Evolutionary conservation across 2,888 invertebrate species (phyloP), one percentile per base, ranked within the genome.

Genomic region (Drosophila paucipuncta): DNA sequence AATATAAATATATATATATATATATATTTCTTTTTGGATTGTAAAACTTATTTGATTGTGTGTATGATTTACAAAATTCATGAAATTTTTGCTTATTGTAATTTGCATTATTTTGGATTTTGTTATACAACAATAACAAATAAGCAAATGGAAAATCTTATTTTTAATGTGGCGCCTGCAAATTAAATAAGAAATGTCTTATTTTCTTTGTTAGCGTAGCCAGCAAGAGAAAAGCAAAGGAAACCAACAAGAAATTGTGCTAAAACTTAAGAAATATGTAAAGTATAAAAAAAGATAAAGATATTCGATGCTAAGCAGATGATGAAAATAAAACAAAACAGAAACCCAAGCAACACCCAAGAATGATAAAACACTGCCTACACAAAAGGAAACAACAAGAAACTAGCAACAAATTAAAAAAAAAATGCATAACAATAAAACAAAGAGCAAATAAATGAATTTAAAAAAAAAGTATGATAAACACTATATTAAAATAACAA

Each of bases 361-460:
- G 71, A 80, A 80, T 70, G 78, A 84, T 73, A 71, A 76, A 89
- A 82, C 85, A 85, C 85, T 85, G 85, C 85, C 85, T 89, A 88
- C 66, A 83, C 73, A 64, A 47, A 79, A 72, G 31, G 55, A 70
- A 70, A 61, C 47, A 68, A 77, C 58, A 70, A 63, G 35, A 64
- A 84, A 89, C 87, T 85, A 85, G 85, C 76, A 85, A 89, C 85
- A 85, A 85, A 85, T 87, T 85, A 73, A 72, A 73, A 88, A 9
- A 5, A 22, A 68, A 63, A 16, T 52, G 31, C 39, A 54, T 35
- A 59, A 76, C 85, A 86, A 87, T 77, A 85, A 89, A 85, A 89
- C 70, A 83, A 85, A 86, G 69, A 78, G 84, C 84, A 85, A 85
- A 72, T 87, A 82, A 84, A 89, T 84, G 89, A 85, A 89, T 85